These are phyloP conservation scores for Polyergus mexicanus DNA, from an alignment of 1,140 invertebrate species.

Conservation along the genomic window DNA sequence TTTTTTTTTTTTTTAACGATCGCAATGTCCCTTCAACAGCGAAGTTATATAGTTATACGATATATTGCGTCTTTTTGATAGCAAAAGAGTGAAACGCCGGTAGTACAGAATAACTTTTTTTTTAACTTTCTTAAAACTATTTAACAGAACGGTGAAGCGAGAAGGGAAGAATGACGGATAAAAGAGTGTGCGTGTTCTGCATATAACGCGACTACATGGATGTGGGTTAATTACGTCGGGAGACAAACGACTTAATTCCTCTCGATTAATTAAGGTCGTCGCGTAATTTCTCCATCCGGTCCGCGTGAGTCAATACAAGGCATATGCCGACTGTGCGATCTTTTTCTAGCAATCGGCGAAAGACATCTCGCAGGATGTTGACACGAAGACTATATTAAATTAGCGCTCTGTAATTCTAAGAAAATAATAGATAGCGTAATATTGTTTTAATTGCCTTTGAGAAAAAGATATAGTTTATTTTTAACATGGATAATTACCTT, in stretches of 20 bases:
- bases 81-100: neutral
- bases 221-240: slow-evolving; percentile 79
- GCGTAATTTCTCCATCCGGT: slow-evolving; percentile 82
- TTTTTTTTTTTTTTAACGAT: neutral
- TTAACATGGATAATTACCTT: neutral
- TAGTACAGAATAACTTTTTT: neutral
- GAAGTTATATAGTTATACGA: neutral
- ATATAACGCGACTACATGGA: slow-evolving; percentile 54
- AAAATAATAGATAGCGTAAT: neutral
- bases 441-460: neutral
- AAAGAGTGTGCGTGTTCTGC: slow-evolving; percentile 16
- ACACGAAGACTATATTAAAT: slow-evolving; percentile 21
- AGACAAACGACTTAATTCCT: slow-evolving; percentile 83
- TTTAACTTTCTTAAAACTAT: neutral
- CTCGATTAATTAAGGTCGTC: slow-evolving; percentile 80
- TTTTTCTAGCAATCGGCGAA: slow-evolving; percentile 28
- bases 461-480: neutral
- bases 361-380: neutral
- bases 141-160: neutral
- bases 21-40: neutral
- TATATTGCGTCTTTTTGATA: neutral
- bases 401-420: neutral
- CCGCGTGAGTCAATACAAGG: slow-evolving; percentile 73
- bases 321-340: slow-evolving; percentile 16
- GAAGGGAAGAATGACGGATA: slow-evolving; percentile 20